Evolutionary conservation across 1,140 invertebrate genomes (phyloP), one percentile per base, ranked within the genome.

Genomic region (Scaptomyza graminum): DNA sequence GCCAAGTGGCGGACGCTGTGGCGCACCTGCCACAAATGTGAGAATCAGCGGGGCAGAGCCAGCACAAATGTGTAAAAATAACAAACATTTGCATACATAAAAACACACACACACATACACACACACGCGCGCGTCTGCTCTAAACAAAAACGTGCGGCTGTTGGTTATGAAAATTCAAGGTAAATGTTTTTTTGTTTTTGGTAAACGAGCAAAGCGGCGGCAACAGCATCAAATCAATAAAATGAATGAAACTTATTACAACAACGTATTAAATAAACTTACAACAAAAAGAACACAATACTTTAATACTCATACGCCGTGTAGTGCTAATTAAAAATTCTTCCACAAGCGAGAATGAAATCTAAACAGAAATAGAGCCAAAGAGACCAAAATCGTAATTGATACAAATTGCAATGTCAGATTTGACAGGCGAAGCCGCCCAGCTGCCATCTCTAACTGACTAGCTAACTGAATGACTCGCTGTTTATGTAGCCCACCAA

Each of bases 31-130:
- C 78, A 47, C 77, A 85, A 68, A 41, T 67, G 65, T 69, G 65
- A 74, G 71, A 72, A 83, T 73, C 56, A 74, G 70, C 64, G 46
- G 55, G 47, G 18, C 74, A 73, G 72, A 34, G 66, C 47, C 55
- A 50, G 67, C 59, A 74, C 39, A 39, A 74, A 79, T 61, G 71
- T 79, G 76, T 85, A 85, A 84, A 85, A 84, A 84, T 76, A 84
- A 84, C 76, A 84, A 80, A 67, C 61, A 74, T 61, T 54, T 77
- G 57, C 60, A 67, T 61, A 67, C 49, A 68, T 43, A 66, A 39
- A 66, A 41, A 60, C 37, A 39, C 12, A 39, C 11, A 39, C 11
- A 41, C 37, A 41, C 3, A n/a, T n/a, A n/a, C 37, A 12, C 37
- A 15, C 22, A 41, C 2, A 22, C 0, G 4, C 18, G 4, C 0